phyloP scores from a whole-genome alignment of 2,797 vertebrate species.

The Philypnodon macrostomus region DNA sequence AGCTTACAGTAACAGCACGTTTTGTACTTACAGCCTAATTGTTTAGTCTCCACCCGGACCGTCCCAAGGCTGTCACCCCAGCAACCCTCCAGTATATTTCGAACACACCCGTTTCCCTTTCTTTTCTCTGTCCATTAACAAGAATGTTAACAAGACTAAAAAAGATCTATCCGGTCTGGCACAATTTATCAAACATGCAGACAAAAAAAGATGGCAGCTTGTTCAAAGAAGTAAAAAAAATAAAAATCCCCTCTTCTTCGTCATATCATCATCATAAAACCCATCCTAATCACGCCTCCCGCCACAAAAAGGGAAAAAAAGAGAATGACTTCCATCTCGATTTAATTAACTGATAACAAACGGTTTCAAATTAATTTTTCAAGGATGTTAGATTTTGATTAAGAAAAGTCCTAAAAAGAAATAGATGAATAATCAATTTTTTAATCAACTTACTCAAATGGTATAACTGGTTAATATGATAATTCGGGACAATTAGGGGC shows the following conservation, averaged over 20 bases:
- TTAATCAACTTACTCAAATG: slow-evolving; percentile 87
- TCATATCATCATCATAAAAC: no score
- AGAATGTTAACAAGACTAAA: slow-evolving; percentile 82
- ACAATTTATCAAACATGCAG: slow-evolving; percentile 81
- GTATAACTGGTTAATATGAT: slow-evolving; percentile 88
- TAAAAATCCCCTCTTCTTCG: no score
- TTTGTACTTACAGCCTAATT: slow-evolving; percentile 46
- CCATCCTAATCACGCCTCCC: slow-evolving; percentile 74
- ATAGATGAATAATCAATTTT: slow-evolving; percentile 88
- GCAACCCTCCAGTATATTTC: slow-evolving; percentile 28
- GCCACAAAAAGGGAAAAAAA: slow-evolving; percentile 78
- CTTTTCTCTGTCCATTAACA: slow-evolving; percentile 68
- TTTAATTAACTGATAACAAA: slow-evolving; percentile 99
- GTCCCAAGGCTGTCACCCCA: slow-evolving; percentile 68
- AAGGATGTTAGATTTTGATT: slow-evolving; percentile 99
- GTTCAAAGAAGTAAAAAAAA: slow-evolving; percentile 87
- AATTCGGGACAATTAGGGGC: slow-evolving; percentile 86
- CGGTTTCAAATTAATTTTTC: slow-evolving; percentile 99
- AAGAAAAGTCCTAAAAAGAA: slow-evolving; percentile 93
- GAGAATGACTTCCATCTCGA: slow-evolving; percentile 95
- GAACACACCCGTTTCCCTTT: slow-evolving; percentile 14
- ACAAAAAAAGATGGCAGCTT: slow-evolving; percentile 49
- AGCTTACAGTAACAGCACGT: no score
- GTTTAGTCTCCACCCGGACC: slow-evolving; percentile 64
- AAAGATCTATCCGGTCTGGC: slow-evolving; percentile 81